Evolutionary conservation across 2,797 vertebrate species (phyloP).

Genomic region (Takifugu ocellatus): DNA sequence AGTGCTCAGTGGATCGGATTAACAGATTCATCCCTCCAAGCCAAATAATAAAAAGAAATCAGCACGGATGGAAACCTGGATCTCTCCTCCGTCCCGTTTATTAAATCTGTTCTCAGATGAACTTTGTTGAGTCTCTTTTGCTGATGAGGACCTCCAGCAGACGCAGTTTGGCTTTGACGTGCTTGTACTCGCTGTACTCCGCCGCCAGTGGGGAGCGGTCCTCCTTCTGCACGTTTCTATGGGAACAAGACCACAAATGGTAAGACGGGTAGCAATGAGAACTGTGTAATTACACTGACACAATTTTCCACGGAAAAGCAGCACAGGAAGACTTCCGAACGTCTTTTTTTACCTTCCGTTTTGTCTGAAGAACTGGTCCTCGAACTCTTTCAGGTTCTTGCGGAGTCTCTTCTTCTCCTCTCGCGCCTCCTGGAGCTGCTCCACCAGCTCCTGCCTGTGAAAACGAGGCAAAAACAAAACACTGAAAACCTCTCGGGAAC

Average conservation of each 20-base stretch:
- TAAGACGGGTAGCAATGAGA: conserved; percentile 2
- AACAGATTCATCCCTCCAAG: conserved; percentile 16
- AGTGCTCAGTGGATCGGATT: conserved; percentile 10
- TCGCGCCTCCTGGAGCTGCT: conserved; percentile 92
- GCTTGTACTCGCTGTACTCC: conserved; percentile 96
- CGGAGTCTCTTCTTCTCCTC: conserved; percentile 95
- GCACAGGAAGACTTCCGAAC: background rate
- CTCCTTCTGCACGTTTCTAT: conserved; percentile 93
- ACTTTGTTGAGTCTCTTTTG: conserved; percentile 85
- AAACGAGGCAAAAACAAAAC: background rate
- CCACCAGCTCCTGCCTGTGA: conserved; percentile 88
- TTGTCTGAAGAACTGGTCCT: conserved; percentile 94
- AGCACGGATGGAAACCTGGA: conserved; percentile 18
- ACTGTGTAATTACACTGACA: background rate
- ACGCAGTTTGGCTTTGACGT: conserved; percentile 92
- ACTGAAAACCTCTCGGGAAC: background rate
- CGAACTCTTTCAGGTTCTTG: conserved; percentile 94
- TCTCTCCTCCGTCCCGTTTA: conserved; percentile 23
- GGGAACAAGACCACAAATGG: conserved; percentile 24
- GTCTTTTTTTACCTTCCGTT: conserved; percentile 86
- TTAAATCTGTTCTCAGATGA: conserved; percentile 57
- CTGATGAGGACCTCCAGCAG: conserved; percentile 96
- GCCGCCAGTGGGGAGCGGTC: conserved; percentile 89
- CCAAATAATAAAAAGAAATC: conserved; percentile 11
- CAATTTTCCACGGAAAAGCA: background rate